Conservation (phyloP, 2,797 vertebrate genomes). For the Scarus forsteni region DNA sequence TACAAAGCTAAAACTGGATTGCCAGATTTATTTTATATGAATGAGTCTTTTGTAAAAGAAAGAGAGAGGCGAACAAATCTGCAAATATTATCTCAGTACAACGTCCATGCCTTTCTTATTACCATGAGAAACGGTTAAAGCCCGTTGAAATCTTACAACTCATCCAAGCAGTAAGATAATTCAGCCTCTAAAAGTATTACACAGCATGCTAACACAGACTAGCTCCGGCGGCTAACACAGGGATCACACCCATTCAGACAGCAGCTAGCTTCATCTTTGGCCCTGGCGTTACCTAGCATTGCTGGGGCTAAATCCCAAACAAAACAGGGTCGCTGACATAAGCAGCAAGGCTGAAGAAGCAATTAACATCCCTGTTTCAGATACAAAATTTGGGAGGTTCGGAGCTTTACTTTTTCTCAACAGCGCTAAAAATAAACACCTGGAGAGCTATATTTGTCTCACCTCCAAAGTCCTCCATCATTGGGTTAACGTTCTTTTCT, state of each 20-base stretch:
- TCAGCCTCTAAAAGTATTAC: slow-evolving; percentile 2
- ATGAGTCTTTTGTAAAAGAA: too few relatives aligned
- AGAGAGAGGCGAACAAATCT: background rate
- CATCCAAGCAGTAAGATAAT: background rate
- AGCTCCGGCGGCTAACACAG: slow-evolving; percentile 32
- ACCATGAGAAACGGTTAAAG: background rate
- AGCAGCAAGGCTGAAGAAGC: background rate
- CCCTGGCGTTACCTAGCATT: slow-evolving; percentile 61
- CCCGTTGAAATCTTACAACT: background rate
- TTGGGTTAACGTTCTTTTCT: slow-evolving; percentile 50
- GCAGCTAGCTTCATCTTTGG: slow-evolving; percentile 57
- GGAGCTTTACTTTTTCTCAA: background rate
- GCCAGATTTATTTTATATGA: too few relatives aligned
- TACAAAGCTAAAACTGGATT: too few relatives aligned
- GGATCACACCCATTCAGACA: slow-evolving; percentile 52
- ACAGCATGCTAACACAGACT: slow-evolving; percentile 37
- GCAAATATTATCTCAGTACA: background rate
- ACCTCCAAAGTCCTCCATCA: slow-evolving; percentile 79
- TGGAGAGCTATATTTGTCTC: slow-evolving; percentile 10
- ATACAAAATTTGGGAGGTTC: accelerated
- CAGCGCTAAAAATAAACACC: slow-evolving; percentile 1
- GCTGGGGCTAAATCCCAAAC: slow-evolving; percentile 61
- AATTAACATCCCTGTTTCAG: accelerated
- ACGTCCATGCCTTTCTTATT: too few relatives aligned
- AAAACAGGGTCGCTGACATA: slow-evolving; percentile 33